phyloP scores from a whole-genome alignment of 2,888 invertebrate species.

The Urechis unicinctus region DNA sequence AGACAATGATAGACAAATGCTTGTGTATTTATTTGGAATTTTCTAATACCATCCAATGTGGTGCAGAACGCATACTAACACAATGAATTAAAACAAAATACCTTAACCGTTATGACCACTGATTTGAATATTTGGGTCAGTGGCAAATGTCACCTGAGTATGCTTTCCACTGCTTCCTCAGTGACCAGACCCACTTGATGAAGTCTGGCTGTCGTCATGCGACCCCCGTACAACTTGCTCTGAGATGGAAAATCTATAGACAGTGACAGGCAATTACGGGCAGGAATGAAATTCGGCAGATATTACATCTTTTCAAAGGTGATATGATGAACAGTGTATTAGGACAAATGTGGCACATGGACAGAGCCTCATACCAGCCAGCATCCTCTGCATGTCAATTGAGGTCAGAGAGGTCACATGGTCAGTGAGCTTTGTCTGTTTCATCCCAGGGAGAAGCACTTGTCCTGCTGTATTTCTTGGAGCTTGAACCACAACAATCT shows the following conservation, averaged over 20 bases:
- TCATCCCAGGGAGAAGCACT: conserved; percentile 9
- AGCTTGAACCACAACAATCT: too few relatives aligned
- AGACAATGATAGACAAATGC: too few relatives aligned
- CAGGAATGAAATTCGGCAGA: background rate
- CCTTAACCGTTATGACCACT: too few relatives aligned
- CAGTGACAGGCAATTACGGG: background rate
- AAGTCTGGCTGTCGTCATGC: conserved; percentile 41
- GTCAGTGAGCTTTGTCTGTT: conserved; percentile 28
- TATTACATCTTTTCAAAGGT: background rate
- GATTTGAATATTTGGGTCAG: background rate
- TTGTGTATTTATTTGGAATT: too few relatives aligned
- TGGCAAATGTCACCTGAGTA: conserved; percentile 36
- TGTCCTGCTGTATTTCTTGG: conserved; percentile 3
- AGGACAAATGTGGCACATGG: background rate
- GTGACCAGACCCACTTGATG: conserved; percentile 39
- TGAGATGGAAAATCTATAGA: conserved; percentile 13
- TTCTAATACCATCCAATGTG: too few relatives aligned
- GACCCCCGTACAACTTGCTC: conserved; percentile 30
- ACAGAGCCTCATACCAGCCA: conserved; percentile 26
- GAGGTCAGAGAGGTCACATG: conserved; percentile 34
- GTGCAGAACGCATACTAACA: too few relatives aligned
- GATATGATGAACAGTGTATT: background rate
- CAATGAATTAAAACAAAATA: too few relatives aligned
- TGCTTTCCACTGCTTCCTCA: conserved; percentile 38
- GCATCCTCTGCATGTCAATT: conserved; percentile 38